Evolutionary conservation across 2,888 invertebrate genomes (phyloP).

Genomic region (Labia minor): DNA sequence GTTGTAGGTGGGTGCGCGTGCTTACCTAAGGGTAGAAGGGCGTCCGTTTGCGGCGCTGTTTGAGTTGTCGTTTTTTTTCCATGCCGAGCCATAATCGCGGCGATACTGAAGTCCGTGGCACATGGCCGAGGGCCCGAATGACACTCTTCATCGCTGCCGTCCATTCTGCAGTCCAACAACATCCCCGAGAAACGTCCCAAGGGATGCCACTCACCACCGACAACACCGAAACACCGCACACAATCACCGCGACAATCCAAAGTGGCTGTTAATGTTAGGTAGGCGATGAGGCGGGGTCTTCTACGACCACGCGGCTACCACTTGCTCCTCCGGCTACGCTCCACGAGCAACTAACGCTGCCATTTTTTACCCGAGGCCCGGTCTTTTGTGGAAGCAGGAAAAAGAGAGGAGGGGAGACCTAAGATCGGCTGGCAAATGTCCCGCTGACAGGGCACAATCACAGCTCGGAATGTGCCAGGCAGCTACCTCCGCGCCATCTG

Average conservation of each 20-base stretch:
- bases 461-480: neutral
- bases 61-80: constrained; percentile 48
- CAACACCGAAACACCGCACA: neutral
- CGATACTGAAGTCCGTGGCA: constrained; percentile 93
- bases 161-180: constrained; percentile 13
- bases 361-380: neutral
- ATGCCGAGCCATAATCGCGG: constrained; percentile 82
- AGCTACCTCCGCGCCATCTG: neutral
- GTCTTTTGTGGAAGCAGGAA: neutral
- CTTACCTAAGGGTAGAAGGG: constrained; percentile 37
- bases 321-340: neutral
- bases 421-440: constrained; percentile 26
- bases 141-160: constrained; percentile 32
- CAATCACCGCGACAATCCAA: neutral
- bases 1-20: too few relatives aligned
- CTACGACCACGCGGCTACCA: neutral
- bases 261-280: neutral
- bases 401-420: constrained; percentile 24
- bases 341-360: constrained; percentile 3
- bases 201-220: neutral
- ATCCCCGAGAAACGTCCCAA: neutral
- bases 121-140: constrained; percentile 52
- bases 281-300: neutral
- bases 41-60: constrained; percentile 34
- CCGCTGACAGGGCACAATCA: constrained; percentile 24